Evolutionary conservation across 2,888 invertebrate genomes (phyloP).

Genomic region (Adelphocoris suturalis): DNA sequence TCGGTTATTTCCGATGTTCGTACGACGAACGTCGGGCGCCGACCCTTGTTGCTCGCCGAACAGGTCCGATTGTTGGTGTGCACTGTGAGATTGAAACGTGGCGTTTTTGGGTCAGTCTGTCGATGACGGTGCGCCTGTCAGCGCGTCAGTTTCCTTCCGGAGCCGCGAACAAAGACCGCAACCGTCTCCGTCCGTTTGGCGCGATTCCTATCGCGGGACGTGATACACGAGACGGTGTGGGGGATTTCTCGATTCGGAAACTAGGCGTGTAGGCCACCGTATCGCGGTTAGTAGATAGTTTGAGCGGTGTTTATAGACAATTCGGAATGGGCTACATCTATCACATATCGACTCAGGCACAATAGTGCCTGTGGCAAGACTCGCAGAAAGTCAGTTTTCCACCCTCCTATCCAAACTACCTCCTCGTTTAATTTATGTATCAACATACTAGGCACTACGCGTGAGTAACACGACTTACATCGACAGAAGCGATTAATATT

Average conservation of each 20-base stretch:
- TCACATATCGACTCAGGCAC: too few relatives aligned
- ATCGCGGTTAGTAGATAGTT: neutral
- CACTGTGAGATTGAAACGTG: neutral
- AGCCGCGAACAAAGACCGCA: neutral
- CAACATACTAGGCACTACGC: too few relatives aligned
- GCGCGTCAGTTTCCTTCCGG: conserved; percentile 33
- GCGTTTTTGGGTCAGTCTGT: conserved; percentile 28
- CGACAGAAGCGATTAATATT: too few relatives aligned
- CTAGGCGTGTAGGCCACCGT: conserved; percentile 1
- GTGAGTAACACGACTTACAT: too few relatives aligned
- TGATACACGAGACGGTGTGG: neutral
- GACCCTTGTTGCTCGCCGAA: too few relatives aligned
- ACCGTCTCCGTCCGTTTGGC: neutral
- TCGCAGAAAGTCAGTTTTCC: too few relatives aligned
- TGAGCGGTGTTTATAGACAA: neutral
- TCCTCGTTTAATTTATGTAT: too few relatives aligned
- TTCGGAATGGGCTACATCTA: too few relatives aligned
- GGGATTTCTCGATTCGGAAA: neutral
- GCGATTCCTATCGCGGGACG: neutral
- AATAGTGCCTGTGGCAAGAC: too few relatives aligned
- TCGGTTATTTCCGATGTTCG: too few relatives aligned
- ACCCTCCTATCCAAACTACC: too few relatives aligned
- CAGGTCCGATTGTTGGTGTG: neutral
- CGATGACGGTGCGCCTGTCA: neutral
- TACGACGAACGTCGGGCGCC: too few relatives aligned